Evolutionary conservation across 2,797 vertebrate genomes (phyloP), one percentile per base, ranked within the genome.

Genomic region (Lutra lutra): DNA sequence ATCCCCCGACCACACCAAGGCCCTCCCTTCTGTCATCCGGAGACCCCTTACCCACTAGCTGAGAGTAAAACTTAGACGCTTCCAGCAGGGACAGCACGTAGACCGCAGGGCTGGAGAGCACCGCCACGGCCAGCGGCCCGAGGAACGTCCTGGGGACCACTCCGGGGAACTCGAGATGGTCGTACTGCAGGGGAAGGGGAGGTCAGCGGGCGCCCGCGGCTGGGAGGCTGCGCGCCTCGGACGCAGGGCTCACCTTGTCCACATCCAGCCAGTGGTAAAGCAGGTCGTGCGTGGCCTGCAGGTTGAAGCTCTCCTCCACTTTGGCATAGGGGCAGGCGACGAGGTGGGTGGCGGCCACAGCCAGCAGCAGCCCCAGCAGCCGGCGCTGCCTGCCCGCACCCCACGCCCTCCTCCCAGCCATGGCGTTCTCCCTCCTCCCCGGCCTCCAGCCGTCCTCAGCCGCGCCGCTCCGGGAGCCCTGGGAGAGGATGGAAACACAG

Each of bases 301-400:
- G 98, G 84, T 99, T 99, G 97, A 99, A 99, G 97, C 99, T 99
- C 97, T 99, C 99, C 88, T 99, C 99, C 51, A 99, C 99, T 98
- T 99, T 99, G 7, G 99, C 99, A 82, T 99, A 99, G 12, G 99
- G 99, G 83, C 99, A 99, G 73, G 98, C 92, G 0, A 98, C 89
- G 77, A 99, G 98, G 98, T 99, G 99, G 88, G 99, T 14, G 1
- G 99, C 95, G 18, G 98, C 98, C 1, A 99, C 98, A 0, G 88
- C 79, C 87, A 99, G 80, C 0, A 99, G 89, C n/a, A 99, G 97
- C 86, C 99, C 86, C 51, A 99, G 96, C 54, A 98, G 98, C 91
- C 98, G 97, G 0, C 97, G 96, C 2, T 96, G 92, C 27, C 97
- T 97, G 78, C 98, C 97, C 0, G 96, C 80, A 73, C 97, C 97